phyloP scores from a whole-genome alignment of 1,140 invertebrate genomes.

The Ephestia elutella region DNA sequence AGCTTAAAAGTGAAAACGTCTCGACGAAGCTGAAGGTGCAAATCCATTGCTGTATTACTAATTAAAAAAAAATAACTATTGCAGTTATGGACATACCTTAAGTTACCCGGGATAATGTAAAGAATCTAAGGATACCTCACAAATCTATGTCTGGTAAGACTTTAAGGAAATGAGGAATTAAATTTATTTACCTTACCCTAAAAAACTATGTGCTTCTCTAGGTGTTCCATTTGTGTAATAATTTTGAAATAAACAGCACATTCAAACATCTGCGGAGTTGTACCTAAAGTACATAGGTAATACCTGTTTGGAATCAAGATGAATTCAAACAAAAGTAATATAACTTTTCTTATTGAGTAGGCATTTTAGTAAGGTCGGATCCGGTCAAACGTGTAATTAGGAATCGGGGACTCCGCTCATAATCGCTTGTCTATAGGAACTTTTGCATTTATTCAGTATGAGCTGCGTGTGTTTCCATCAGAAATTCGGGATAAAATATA shows the following conservation, averaged over 20 bases:
- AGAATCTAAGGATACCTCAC: too few relatives aligned
- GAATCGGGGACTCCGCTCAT: conserved; percentile 1
- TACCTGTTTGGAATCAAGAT: conserved; percentile 34
- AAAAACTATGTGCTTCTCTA: too few relatives aligned
- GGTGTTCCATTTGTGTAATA: too few relatives aligned
- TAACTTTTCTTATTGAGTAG: conserved; percentile 51
- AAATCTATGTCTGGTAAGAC: too few relatives aligned
- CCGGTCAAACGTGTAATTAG: conserved; percentile 49
- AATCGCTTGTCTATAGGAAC: not conserved
- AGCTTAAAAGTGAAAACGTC: conserved; percentile 8
- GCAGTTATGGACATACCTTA: too few relatives aligned
- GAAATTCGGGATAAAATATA: too few relatives aligned
- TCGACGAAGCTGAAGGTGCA: not conserved
- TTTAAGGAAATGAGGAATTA: too few relatives aligned
- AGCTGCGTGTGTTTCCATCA: not conserved
- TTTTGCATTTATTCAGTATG: not conserved
- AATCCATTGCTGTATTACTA: not conserved
- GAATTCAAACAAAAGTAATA: conserved; percentile 48
- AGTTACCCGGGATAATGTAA: too few relatives aligned
- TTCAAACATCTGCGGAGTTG: not conserved
- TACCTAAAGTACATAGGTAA: conserved; percentile 10
- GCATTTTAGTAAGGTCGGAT: conserved; percentile 33
- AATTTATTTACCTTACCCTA: too few relatives aligned
- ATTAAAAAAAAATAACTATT: too few relatives aligned
- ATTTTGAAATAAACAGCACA: too few relatives aligned